Evolutionary conservation across 1,140 invertebrate genomes (phyloP), one percentile per base, ranked within the genome.

Genomic region (Leucophenga varia): DNA sequence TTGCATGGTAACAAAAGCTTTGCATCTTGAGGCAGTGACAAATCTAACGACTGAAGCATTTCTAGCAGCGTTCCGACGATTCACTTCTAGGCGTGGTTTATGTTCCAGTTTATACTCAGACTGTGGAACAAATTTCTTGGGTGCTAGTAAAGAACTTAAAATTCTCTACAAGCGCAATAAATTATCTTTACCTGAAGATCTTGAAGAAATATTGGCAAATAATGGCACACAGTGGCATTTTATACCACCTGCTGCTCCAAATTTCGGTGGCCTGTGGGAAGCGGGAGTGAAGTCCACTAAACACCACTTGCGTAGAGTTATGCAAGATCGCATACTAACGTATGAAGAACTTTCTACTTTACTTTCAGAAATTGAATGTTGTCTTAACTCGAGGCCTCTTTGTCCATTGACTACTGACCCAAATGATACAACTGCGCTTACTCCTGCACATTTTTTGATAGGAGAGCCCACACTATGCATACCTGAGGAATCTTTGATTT

Each of bases 191-290:
- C 8, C 34, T 7, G 5, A 8, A 6, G 34, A 10, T 6, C 34
- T 35, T 6, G 6, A 35, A 35, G 8, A 14, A 13, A 9, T 10
- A 35, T 6, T 12, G 34, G 6, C n/a, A n/a, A n/a, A n/a, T n/a
- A n/a, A n/a, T 10, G 34, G 34, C 7, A 35, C 34, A 6, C 6
- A 8, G 6, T 35, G 34, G 34, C 8, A 14, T 35, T 67, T 69
- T 28, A 65, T 47, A 8, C 59, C 59, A 7, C 57, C 68, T 2
- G 28, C 20, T 14, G 14, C 54, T 2, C 58, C 60, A 9, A 54
- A 69, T 21, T 55, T 59, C 49, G 64, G 61, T 4, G 61, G 61
- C n/a, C n/a, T n/a, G n/a, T n/a, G n/a, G n/a, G n/a, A n/a, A n/a
- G n/a, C n/a, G n/a, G n/a, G n/a, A n/a, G 34, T 54, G 5, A 42